These are phyloP conservation scores for Glomeris maerens DNA, from an alignment of 1,140 invertebrate species.

Conservation along the genomic window DNA sequence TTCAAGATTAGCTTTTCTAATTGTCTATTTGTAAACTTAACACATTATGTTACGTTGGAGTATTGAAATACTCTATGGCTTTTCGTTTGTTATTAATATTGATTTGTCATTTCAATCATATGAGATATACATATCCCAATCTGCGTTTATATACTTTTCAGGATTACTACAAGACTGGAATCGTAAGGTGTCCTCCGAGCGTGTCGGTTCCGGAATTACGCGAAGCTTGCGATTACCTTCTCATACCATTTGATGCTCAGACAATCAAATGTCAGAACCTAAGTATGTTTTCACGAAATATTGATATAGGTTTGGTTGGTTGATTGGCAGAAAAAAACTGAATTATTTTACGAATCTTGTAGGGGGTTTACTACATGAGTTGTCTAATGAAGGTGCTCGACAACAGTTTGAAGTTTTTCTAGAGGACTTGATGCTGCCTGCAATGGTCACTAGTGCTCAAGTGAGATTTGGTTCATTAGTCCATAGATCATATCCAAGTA, in stretches of 20 bases:
- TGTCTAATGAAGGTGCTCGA: constrained; percentile 95
- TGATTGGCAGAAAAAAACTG: constrained; percentile 2
- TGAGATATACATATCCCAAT: neutral
- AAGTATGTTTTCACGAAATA: constrained; percentile 37
- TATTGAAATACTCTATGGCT: no score
- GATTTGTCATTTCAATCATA: neutral
- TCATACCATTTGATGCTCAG: constrained; percentile 92
- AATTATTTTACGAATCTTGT: constrained; percentile 20
- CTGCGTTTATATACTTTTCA: constrained; percentile 19
- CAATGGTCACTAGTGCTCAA: constrained; percentile 91
- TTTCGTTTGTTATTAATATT: neutral
- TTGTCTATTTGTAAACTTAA: no score
- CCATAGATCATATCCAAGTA: no score
- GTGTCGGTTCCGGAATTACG: constrained; percentile 83
- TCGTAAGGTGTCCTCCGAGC: constrained; percentile 69
- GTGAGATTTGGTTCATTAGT: constrained; percentile 12
- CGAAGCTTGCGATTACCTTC: constrained; percentile 96
- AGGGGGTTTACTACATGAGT: constrained; percentile 90
- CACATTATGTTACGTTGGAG: no score
- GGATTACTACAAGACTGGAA: constrained; percentile 85
- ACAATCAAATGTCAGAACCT: constrained; percentile 93
- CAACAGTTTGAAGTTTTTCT: constrained; percentile 93
- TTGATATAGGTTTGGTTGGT: neutral
- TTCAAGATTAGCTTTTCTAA: no score
- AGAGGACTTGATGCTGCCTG: constrained; percentile 84